Evolutionary conservation across 35 echinoderm and acorn worm species (phyloP), one percentile per base, ranked within the genome.

Genomic region (Ptychodera flava): DNA sequence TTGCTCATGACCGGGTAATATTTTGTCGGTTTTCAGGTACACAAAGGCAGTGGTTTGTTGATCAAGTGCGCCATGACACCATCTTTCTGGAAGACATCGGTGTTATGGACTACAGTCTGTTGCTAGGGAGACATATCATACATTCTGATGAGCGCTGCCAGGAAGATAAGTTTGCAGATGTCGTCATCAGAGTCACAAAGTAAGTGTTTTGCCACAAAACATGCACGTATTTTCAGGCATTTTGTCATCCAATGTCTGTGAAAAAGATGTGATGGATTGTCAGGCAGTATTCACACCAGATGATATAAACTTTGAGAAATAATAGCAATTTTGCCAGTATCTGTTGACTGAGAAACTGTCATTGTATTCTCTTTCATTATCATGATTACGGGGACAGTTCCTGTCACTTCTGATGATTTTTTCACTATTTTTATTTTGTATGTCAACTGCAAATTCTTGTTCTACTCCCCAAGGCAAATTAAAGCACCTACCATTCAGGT

Each of bases 91-190:
- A 85, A 76, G 33, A 79, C 0, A 34, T 89, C 1, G 77, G 79
- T 32, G 82, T 92, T 27, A 92, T 92, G 91, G 91, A 92, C 37
- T 92, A 92, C 35, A 92, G 91, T 36, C 33, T 92, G 16, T 32
- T 92, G 76, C 29, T 92, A 14, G 91, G 87, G 0, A 36, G 79
- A 33, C 86, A 88, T 28, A 37, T 2, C 0, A 82, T 92, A 1
- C 91, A 92, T 30, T 64, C 29, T 28, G 33, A 64, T n/a, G 91
- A 92, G 33, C 83, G 28, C 10, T 29, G 33, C 28, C 36, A 79
- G 1, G 29, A 79, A 1, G 35, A 77, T 35, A 88, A 89, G 0
- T 82, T 92, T 35, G 91, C 91, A 31, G 86, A 92, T 28, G 77
- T 92, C 16, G 87, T 92, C 29, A 22, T 88, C 1, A 78, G 91